A percentile compares a stretch with the other conserved stretches of the same genome.
These are phyloP conservation scores for Brenthis hecate DNA, from an alignment of 2,888 invertebrate species.

Conservation along the genomic window DNA sequence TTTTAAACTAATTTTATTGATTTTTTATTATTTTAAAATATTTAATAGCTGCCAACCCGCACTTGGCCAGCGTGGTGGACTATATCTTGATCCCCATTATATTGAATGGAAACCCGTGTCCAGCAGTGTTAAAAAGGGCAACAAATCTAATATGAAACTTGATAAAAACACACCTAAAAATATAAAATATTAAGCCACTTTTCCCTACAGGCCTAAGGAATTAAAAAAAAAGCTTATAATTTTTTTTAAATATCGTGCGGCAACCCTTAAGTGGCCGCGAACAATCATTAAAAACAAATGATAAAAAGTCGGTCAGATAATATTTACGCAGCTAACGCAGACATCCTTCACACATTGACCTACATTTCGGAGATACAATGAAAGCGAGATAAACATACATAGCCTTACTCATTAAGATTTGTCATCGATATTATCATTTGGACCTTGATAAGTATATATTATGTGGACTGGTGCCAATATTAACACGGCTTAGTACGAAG, in stretches of 20 bases:
- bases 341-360: slow-evolving; percentile 65
- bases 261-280: slow-evolving; percentile 37
- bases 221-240: too few relatives aligned
- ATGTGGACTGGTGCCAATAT: neutral
- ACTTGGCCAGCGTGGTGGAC: too few relatives aligned
- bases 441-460: neutral
- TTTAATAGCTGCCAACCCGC: too few relatives aligned
- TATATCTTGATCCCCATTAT: too few relatives aligned
- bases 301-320: slow-evolving; percentile 43
- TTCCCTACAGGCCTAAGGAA: too few relatives aligned
- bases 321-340: slow-evolving; percentile 49
- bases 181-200: too few relatives aligned
- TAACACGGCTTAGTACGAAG: neutral
- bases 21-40: too few relatives aligned
- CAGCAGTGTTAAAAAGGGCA: too few relatives aligned
- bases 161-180: too few relatives aligned
- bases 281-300: slow-evolving; percentile 44
- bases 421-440: slow-evolving; percentile 19
- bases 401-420: slow-evolving; percentile 34
- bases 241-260: neutral
- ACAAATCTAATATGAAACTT: too few relatives aligned
- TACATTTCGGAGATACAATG: slow-evolving; percentile 47
- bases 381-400: slow-evolving; percentile 32
- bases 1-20: too few relatives aligned
- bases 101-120: too few relatives aligned